These are phyloP conservation scores for Protonemura montana DNA, from an alignment of 2,888 invertebrate genomes.

Conservation along the genomic window DNA sequence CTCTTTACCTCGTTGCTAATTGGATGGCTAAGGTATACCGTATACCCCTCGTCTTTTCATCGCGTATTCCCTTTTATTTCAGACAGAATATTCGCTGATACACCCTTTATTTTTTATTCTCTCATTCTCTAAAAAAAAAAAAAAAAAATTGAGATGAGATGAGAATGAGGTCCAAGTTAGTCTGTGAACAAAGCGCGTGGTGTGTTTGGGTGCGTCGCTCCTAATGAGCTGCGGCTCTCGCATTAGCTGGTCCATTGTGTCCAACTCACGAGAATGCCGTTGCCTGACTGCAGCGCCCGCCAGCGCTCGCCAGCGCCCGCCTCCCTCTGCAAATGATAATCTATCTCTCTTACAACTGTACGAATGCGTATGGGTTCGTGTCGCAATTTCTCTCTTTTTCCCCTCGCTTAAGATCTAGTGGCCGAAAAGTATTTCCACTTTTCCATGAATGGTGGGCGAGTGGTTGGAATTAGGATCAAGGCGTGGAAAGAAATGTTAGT, in stretches of 20 bases:
- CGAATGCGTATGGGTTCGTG: neutral
- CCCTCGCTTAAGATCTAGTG: neutral
- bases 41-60: neutral
- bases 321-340: neutral
- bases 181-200: neutral
- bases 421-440: neutral
- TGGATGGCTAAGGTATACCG: neutral
- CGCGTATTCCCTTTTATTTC: neutral
- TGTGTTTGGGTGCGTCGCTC: neutral
- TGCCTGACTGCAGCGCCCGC: neutral
- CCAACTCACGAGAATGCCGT: neutral
- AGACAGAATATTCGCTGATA: neutral
- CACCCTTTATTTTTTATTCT: neutral
- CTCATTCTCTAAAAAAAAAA: neutral
- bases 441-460: neutral
- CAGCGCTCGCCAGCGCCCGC: neutral
- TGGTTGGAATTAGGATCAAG: neutral
- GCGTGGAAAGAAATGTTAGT: too few species aligned
- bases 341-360: neutral
- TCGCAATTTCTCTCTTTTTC: neutral
- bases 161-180: neutral
- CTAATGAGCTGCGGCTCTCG: neutral
- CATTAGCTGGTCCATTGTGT: neutral
- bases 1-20: neutral
- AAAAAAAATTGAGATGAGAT: too few species aligned